These are phyloP conservation scores for Eumacrocentrus americanus DNA, from an alignment of 2,888 invertebrate genomes.

Conservation along the genomic window DNA sequence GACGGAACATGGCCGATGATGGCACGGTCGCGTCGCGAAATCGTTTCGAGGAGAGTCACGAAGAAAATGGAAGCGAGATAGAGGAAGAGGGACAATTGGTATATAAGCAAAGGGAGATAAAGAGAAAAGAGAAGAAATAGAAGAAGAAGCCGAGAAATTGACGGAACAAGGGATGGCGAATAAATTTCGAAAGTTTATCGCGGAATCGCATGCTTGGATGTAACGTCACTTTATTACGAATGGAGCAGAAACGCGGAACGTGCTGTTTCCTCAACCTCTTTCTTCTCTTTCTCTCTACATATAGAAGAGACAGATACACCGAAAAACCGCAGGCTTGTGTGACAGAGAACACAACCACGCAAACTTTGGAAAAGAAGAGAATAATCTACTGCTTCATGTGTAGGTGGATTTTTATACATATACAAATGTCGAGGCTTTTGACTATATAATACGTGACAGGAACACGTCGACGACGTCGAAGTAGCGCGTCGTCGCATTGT, in stretches of 20 bases:
- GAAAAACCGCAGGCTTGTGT: background rate
- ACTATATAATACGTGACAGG: slow-evolving; percentile 12
- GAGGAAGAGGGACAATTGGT: background rate
- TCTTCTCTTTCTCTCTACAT: slow-evolving; percentile 12
- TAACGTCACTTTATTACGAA: slow-evolving; percentile 59
- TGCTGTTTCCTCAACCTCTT: slow-evolving; percentile 19
- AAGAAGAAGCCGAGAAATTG: slow-evolving; percentile 28
- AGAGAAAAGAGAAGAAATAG: background rate
- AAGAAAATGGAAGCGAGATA: slow-evolving; percentile 15
- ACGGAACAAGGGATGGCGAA: slow-evolving; percentile 39
- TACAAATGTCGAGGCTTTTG: no score
- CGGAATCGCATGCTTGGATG: slow-evolving; percentile 54
- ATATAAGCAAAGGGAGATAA: background rate
- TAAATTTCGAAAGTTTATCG: slow-evolving; percentile 60
- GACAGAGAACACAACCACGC: background rate
- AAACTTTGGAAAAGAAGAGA: no score
- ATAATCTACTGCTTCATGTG: no score
- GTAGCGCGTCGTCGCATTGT: slow-evolving; percentile 30
- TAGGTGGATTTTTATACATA: no score
- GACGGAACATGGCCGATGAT: slow-evolving; percentile 17
- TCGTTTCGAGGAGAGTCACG: slow-evolving; percentile 20
- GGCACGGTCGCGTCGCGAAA: slow-evolving; percentile 23
- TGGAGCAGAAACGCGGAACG: slow-evolving; percentile 37
- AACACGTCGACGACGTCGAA: slow-evolving; percentile 11
- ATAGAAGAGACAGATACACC: background rate